Evolutionary conservation across 2,888 invertebrate species (phyloP).

Genomic region (Pollenia amentaria): DNA sequence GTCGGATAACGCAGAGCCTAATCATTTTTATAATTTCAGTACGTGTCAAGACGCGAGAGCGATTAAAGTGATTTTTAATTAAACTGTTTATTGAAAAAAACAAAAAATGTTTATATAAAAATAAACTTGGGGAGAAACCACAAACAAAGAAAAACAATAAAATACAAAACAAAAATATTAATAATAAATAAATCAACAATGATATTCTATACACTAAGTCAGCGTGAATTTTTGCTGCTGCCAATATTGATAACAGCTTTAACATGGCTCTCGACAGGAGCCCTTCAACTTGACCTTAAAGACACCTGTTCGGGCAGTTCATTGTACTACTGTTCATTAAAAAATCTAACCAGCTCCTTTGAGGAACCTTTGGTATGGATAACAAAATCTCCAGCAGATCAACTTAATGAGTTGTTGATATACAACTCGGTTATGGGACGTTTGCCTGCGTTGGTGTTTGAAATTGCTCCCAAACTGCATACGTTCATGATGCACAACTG

Average conservation of each 20-base stretch:
- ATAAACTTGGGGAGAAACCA: not conserved
- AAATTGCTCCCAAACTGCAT: conserved; percentile 78
- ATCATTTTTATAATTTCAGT: conserved; percentile 28
- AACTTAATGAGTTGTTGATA: conserved; percentile 76
- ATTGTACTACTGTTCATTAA: conserved; percentile 74
- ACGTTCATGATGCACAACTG: conserved; percentile 79
- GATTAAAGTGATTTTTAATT: conserved; percentile 11
- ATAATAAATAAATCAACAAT: conserved; percentile 37
- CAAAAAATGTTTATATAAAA: not conserved
- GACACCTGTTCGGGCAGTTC: conserved; percentile 76
- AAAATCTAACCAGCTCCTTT: conserved; percentile 70
- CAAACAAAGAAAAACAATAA: conserved; percentile 50
- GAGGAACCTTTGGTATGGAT: conserved; percentile 72
- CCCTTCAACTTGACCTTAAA: conserved; percentile 76
- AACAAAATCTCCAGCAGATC: conserved; percentile 61
- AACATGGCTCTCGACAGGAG: conserved; percentile 21
- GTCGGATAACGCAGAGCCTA: not conserved
- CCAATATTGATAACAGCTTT: conserved; percentile 49
- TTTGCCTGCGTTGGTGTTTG: conserved; percentile 77
- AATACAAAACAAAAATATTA: conserved; percentile 20
- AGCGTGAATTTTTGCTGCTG: conserved; percentile 30
- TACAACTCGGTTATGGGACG: conserved; percentile 76
- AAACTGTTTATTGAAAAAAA: not conserved
- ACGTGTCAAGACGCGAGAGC: conserved; percentile 32
- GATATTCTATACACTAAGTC: conserved; percentile 25